A percentile compares a stretch with the other conserved stretches of the same genome.
phyloP scores from a whole-genome alignment of 2,113 vertebrate genomes.

The Phyllopteryx taeniolatus region DNA sequence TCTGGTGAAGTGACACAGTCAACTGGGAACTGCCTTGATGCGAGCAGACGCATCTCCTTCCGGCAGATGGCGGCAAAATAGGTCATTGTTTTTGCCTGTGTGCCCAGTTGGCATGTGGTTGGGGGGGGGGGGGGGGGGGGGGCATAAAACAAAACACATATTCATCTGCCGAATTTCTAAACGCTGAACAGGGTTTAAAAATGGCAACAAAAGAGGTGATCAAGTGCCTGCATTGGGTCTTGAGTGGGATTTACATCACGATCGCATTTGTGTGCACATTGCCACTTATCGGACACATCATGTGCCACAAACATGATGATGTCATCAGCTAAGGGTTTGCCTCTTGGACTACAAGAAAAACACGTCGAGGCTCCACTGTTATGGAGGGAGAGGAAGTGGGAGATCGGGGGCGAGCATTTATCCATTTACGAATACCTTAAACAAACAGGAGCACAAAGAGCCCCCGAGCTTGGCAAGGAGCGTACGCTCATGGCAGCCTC shows the following conservation, averaged over 20 bases:
- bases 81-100: conserved; percentile 49
- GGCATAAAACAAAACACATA: conserved; percentile 21
- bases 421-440: conserved; percentile 29
- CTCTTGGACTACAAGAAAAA: not conserved
- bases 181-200: not conserved
- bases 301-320: not conserved
- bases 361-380: not conserved
- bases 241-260: not conserved
- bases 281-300: not conserved
- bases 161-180: not conserved
- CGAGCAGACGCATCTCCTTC: conserved; percentile 65
- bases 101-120: conserved; percentile 48
- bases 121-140: not conserved
- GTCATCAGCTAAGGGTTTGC: not conserved
- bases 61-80: conserved; percentile 75
- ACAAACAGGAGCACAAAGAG: conserved; percentile 67
- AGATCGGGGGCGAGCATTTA: not conserved
- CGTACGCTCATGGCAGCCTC: conserved; percentile 42
- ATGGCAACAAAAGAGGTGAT: not conserved
- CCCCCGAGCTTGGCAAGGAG: conserved; percentile 57
- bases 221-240: not conserved
- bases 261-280: not conserved
- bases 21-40: conserved; percentile 58
- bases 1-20: conserved; percentile 56
- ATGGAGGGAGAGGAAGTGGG: not conserved